Conservation (phyloP, 2,888 invertebrate genomes). For the Dolichopus griseipennis region DNA sequence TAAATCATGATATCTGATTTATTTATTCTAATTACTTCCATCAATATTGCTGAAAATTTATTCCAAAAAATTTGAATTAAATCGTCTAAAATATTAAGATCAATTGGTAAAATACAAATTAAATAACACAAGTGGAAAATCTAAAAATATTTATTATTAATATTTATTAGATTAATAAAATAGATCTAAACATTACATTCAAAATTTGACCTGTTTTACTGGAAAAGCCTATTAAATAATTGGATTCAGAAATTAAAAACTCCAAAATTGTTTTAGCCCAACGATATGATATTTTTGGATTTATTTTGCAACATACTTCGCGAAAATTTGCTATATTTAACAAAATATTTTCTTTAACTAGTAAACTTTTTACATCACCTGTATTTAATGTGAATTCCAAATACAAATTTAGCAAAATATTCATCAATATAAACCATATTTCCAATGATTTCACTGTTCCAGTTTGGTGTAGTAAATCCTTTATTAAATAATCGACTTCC, state of each 20-base stretch:
- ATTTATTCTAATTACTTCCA: constrained; percentile 24
- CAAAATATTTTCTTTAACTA: background rate
- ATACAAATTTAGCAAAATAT: background rate
- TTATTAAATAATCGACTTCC: background rate
- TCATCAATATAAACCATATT: background rate
- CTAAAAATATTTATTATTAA: constrained; percentile 17
- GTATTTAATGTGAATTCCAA: background rate
- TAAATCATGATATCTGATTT: background rate
- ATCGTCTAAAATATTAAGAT: constrained; percentile 27
- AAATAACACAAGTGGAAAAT: constrained; percentile 33
- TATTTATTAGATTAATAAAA: background rate
- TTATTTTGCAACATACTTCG: background rate
- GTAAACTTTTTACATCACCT: background rate
- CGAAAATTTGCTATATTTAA: background rate
- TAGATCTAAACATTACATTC: background rate
- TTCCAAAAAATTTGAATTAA: constrained; percentile 32
- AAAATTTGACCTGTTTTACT: background rate
- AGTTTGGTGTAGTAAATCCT: background rate
- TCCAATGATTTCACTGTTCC: background rate
- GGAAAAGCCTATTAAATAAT: constrained; percentile 29
- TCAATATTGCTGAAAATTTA: constrained; percentile 32
- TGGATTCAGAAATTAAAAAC: constrained; percentile 33
- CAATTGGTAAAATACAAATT: constrained; percentile 32
- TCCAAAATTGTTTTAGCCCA: constrained; percentile 37
- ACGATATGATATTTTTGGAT: constrained; percentile 26